Evolutionary conservation across 2,888 invertebrate genomes (phyloP).

Genomic region (Meandrusa payeni): DNA sequence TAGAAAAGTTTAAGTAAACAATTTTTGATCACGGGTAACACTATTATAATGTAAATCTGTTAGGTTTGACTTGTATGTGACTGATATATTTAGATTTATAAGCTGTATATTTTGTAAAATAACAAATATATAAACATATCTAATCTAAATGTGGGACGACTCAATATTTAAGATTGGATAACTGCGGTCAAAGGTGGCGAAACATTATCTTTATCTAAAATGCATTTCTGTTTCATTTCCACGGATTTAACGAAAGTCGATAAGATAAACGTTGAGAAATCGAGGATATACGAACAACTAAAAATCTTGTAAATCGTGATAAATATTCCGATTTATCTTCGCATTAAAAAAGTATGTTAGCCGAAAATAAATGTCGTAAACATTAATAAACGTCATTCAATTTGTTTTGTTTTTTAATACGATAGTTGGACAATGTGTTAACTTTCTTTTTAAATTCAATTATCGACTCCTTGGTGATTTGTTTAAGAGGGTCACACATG

Average conservation of each 20-base stretch:
- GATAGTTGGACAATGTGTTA: too few relatives aligned
- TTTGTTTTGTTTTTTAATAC: too few relatives aligned
- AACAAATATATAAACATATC: not conserved
- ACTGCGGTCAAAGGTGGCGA: slow-evolving; percentile 11
- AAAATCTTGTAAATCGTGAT: not conserved
- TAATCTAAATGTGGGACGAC: slow-evolving; percentile 11
- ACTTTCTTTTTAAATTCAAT: slow-evolving; percentile 1
- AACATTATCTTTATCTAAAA: not conserved
- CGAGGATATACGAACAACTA: not conserved
- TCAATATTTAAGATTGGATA: slow-evolving; percentile 7
- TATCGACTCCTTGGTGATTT: slow-evolving; percentile 8
- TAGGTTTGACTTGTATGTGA: not conserved
- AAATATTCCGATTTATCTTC: slow-evolving; percentile 7
- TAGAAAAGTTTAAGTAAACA: too few relatives aligned
- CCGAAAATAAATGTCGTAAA: not conserved
- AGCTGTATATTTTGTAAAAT: too few relatives aligned
- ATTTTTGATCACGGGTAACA: too few relatives aligned
- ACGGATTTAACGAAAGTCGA: slow-evolving; percentile 3
- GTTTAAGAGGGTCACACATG: slow-evolving; percentile 35
- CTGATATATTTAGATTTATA: too few relatives aligned
- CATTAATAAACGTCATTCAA: too few relatives aligned
- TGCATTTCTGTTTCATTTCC: slow-evolving; percentile 4
- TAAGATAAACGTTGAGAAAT: slow-evolving; percentile 9
- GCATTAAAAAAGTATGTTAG: not conserved
- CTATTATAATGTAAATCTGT: too few relatives aligned